Base-by-base conservation (phyloP, 2,797 vertebrate genomes). In the Tiaroga cobitis region DNA sequence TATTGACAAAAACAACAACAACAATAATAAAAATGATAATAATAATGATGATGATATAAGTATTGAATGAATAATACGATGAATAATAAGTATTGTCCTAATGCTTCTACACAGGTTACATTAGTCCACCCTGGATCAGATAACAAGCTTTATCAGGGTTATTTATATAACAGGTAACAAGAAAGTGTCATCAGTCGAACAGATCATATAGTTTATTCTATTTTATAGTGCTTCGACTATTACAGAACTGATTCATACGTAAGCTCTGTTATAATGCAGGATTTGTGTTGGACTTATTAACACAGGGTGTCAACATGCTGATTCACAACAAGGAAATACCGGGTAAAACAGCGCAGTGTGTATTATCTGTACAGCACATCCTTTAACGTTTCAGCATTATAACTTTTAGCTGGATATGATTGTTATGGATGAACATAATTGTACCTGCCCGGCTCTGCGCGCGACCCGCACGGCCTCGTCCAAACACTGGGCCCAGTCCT, bases 391-490 rank as follows among this genome's bases (percentile, higher is more conserved):
- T 24, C 54, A 24, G 21, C 21, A 24, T 24, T 8, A 21, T 0
- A 21, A 3, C 51, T 54, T 32, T 54, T 76, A 13, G 0, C 24
- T 21, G 29, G 2, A 34, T 16, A 8, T 37, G 77, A 26, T 29
- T 34, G 41, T 24, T 1, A 15, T 67, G 77, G 26, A 81, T 41
- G 13, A 41, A 13, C 29, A 15, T 49, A 49, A 49, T 1, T 18
- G 46, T 49, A 54, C 96, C 96, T 97, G 94, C 70, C 95, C 96
- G 7, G 96, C 96, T 76, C 90, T 91, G 49, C 90, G 93, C 24
- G 96, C 96, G 88, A 96, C 91, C 92, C 94, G 93, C 86, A 95
- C 95, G 0, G 96, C 96, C 82, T 91, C 90, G 81, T 96, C 93
- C 90, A 91, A 90, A 84, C 95, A 96, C 86, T 95, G 94, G 86